Base-by-base conservation (phyloP, 2,797 vertebrate species). In the Propithecus deckenii region DNA sequence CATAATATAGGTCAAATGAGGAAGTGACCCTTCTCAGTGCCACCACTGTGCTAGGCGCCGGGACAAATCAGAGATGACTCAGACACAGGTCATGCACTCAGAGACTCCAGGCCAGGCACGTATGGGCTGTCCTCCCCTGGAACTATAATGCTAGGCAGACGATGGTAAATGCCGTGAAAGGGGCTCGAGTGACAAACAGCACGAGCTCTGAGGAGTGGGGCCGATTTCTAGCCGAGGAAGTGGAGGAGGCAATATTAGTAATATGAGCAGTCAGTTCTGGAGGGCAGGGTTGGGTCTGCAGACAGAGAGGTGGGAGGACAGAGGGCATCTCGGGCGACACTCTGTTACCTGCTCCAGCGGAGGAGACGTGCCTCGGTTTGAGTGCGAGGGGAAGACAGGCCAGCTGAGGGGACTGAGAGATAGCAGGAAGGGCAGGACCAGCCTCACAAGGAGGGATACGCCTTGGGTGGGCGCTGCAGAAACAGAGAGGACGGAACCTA, bases 401-500 rank as follows among this genome's bases (percentile, higher is more conserved):
- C 7, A 0, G 46, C 30, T 13, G 1, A 32, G 30, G 20, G 17
- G 30, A 5, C 48, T 52, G 35, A 9, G 35, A 18, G 30, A 18
- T 0, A 38, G 59, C 12, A 71, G 50, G 50, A 67, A 74, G 38
- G 48, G n/a, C 43, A 84, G 63, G 38, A 41, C 12, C 12, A 76
- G 43, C 4, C 48, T 22, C 28, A 30, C 15, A 46, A 43, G 28
- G n/a, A 20, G 28, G 50, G 7, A 13, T 12, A 7, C 1, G 0
- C 46, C 59, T 28, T 10, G 41, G 63, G 28, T 25, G 48, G 52
- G 41, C 38, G 14, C n/a, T 28, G 18, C 28, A 13, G 72, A n/a
- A 7, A 20, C 0, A 20, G 65, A 84, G 41, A 38, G 2, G 0
- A 6, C 57, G 81, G 52, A 2, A 0, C 25, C 59, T 4, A 30